Evolutionary conservation across 2,888 invertebrate species (phyloP), one percentile per base, ranked within the genome.

Genomic region (Amphipoea oculea): DNA sequence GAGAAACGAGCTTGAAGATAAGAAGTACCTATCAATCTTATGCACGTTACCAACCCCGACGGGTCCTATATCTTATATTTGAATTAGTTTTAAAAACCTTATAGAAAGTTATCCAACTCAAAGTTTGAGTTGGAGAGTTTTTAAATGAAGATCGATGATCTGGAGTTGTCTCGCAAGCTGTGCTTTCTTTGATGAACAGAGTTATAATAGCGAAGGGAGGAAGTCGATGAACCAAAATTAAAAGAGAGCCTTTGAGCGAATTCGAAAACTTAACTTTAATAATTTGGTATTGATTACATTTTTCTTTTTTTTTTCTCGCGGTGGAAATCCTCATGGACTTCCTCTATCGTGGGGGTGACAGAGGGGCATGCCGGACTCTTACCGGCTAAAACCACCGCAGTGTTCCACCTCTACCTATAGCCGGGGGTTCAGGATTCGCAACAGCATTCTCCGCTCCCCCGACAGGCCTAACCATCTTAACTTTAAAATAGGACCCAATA

Each of bases 141-240:
- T 78, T 69, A 71, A 88, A 89, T 89, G 82, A 89, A 88, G 89
- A 88, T 89, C 79, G 81, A 88, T 87, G 82, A 54, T 71, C 63
- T 66, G 57, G 42, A 69, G 75, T 81, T 83, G 79, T 78, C 70
- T 67, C 66, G 12, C 40, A 69, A 84, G 68, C 67, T 63, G 42
- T 71, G 65, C 51, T 71, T 74, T 67, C 11, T 81, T 73, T 70
- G 14, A 73, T 48, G 57, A 71, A 68, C 42, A 6, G 62, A n/a
- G 9, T 66, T 69, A 20, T 57, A 51, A 51, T 7, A 9, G 9
- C 0, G 36, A 65, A 23, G 23, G 11, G 12, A 17, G 23, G 36
- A 60, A 65, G 36, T 42, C 9, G 17, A 57, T 1, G 20, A 54
- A 20, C 14, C 17, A 5, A 60, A 66, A n/a, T 51, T 29, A 48